These are phyloP conservation scores for Saxidomus purpurata DNA, from an alignment of 1,140 invertebrate genomes.

Conservation along the genomic window DNA sequence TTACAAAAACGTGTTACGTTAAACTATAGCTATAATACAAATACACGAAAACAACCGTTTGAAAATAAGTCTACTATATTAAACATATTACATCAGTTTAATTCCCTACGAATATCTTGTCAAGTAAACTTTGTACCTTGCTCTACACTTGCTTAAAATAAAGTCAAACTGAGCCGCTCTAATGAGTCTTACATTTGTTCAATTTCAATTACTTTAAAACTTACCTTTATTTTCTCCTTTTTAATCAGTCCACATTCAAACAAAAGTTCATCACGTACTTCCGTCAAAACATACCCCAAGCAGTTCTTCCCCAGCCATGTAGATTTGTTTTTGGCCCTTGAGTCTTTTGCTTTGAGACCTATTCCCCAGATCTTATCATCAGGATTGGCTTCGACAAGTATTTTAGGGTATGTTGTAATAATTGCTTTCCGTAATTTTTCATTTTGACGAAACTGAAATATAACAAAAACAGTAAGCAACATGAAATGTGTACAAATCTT, in stretches of 20 bases:
- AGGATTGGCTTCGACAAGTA: constrained; percentile 56
- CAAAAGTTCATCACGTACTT: constrained; percentile 74
- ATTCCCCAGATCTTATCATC: constrained; percentile 68
- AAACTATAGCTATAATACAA: too few relatives aligned
- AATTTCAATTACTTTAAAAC: not conserved
- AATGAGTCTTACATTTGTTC: not conserved
- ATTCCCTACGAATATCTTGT: not conserved
- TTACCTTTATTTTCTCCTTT: not conserved
- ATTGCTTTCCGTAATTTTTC: constrained; percentile 2
- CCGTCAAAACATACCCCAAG: constrained; percentile 77
- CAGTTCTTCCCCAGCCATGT: constrained; percentile 79
- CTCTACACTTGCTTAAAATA: not conserved
- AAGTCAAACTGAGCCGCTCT: not conserved
- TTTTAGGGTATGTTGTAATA: constrained; percentile 29
- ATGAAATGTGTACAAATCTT: too few relatives aligned
- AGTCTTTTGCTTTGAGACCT: constrained; percentile 73
- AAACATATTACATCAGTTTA: too few relatives aligned
- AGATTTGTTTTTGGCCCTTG: constrained; percentile 55
- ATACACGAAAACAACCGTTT: too few relatives aligned
- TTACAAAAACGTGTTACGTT: too few relatives aligned
- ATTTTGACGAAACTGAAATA: constrained; percentile 53
- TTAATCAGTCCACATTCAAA: not conserved
- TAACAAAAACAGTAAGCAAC: too few relatives aligned
- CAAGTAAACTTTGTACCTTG: not conserved
- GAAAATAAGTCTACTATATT: too few relatives aligned